Evolutionary conservation across 2,888 invertebrate genomes (phyloP).

Genomic region (Hypomecis punctinalis): DNA sequence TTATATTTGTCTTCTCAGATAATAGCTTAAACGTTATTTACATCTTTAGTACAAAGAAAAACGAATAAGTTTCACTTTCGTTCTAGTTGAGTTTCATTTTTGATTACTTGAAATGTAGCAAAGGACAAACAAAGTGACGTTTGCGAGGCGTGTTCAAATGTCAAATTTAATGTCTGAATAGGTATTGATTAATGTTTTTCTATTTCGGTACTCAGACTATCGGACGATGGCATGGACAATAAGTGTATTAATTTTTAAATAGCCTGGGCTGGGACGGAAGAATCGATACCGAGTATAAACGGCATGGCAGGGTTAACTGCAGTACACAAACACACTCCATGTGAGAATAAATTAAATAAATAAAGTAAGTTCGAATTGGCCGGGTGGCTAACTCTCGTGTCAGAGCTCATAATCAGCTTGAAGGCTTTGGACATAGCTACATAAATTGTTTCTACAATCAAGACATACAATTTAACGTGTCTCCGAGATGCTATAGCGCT

Average conservation of each 20-base stretch:
- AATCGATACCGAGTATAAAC: constrained; percentile 70
- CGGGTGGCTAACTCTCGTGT: too few relatives aligned
- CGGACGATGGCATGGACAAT: constrained; percentile 71
- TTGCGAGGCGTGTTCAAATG: constrained; percentile 11
- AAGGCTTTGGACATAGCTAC: too few relatives aligned
- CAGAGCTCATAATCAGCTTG: too few relatives aligned
- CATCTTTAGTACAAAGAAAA: not conserved
- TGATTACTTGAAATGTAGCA: not conserved
- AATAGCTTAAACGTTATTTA: not conserved
- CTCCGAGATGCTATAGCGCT: too few relatives aligned
- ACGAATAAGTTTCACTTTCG: too few relatives aligned
- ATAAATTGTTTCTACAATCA: too few relatives aligned
- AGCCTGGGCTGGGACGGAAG: constrained; percentile 78
- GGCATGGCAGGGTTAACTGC: constrained; percentile 63
- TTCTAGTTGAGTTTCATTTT: too few relatives aligned
- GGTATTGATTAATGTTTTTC: constrained; percentile 41
- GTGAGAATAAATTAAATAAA: too few relatives aligned
- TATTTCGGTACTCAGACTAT: constrained; percentile 47
- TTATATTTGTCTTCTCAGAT: too few relatives aligned
- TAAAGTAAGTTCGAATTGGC: too few relatives aligned
- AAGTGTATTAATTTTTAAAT: constrained; percentile 80
- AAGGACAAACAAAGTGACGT: constrained; percentile 15
- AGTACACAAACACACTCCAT: constrained; percentile 29
- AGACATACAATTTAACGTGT: too few relatives aligned
- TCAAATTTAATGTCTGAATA: constrained; percentile 15